Evolutionary conservation across 2,113 vertebrate genomes (phyloP).

Genomic region (Sebastes fasciatus): DNA sequence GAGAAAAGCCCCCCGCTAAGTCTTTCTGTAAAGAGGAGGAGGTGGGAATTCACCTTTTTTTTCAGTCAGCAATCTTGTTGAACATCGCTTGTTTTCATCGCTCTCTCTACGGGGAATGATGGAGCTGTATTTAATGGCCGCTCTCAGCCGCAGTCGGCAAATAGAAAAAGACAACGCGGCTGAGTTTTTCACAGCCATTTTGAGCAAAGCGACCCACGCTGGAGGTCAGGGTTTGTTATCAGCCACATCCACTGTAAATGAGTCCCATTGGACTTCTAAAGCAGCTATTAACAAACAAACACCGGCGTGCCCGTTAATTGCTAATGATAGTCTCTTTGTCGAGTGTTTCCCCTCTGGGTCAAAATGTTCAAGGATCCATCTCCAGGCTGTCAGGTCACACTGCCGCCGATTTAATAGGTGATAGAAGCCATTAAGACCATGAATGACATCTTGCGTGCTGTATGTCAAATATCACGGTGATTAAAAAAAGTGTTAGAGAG

Average conservation of each 20-base stretch:
- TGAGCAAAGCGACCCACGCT: constrained; percentile 63
- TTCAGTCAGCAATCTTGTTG: constrained; percentile 84
- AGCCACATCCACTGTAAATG: constrained; percentile 78
- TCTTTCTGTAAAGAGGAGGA: constrained; percentile 83
- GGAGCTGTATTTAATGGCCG: constrained; percentile 79
- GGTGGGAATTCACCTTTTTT: constrained; percentile 80
- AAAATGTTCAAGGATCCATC: constrained; percentile 68
- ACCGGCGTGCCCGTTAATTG: constrained; percentile 82
- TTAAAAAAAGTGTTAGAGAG: constrained; percentile 25
- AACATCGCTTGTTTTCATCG: constrained; percentile 82
- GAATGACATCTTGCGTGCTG: constrained; percentile 9
- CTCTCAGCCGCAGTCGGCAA: constrained; percentile 47
- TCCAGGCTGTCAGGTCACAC: constrained; percentile 53
- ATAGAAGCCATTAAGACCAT: constrained; percentile 41
- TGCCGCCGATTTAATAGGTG: constrained; percentile 17
- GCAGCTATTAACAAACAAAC: constrained; percentile 84
- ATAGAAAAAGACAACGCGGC: constrained; percentile 26
- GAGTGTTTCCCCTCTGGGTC: constrained; percentile 73
- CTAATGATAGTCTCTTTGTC: constrained; percentile 80
- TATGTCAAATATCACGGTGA: constrained; percentile 36
- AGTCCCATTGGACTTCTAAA: constrained; percentile 79
- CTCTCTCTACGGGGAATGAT: constrained; percentile 77
- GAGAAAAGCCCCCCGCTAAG: constrained; percentile 82
- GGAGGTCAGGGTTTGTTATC: constrained; percentile 79
- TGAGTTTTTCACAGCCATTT: constrained; percentile 52